Evolutionary conservation across 1,140 invertebrate genomes (phyloP), one percentile per base, ranked within the genome.

Genomic region (Atta colombica): DNA sequence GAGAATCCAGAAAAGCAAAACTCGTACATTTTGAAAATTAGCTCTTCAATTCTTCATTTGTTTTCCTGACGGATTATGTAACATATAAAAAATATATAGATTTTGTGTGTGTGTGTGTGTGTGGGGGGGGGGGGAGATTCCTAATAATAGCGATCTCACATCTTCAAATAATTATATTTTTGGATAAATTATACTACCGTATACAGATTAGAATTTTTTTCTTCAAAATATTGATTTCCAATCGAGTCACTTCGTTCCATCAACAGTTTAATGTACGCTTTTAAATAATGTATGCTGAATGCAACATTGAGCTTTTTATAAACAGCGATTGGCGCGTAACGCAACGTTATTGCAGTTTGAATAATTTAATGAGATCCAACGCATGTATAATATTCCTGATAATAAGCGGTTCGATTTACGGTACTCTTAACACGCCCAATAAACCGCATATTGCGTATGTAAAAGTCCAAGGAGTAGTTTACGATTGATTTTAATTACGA

Each of bases 321-420:
- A 84, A 7, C 69, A 49, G 31, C 25, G 55, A 84, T 71, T 58
- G 63, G 66, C 35, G 25, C 35, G 35, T 71, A 45, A 16, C 12
- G 53, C 18, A 55, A 55, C 3, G 49, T 84, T 63, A 45, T 7
- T 49, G 39, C 25, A 53, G 25, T 84, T 84, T 61, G 55, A 84
- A 84, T 66, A 60, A 82, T 71, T 82, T 60, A 82, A 84, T 61
- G 69, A 74, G 69, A 75, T 58, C n/a, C 39, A 25, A 49, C 58
- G 80, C 39, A 35, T 61, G 80, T 31, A 74, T 61, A 82, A 82
- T 84, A 74, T 61, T 51, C 74, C 28, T 74, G 18, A 51, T 75
- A 74, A 82, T 61, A 51, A 74, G 21, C 65, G 35, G 12, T 18
- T 49, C 55, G 45, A 74, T 21, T 84, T 61, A 45, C 66, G 31